Conservation (phyloP, 2,888 invertebrate genomes). For the Ptychoptera albimana region DNA sequence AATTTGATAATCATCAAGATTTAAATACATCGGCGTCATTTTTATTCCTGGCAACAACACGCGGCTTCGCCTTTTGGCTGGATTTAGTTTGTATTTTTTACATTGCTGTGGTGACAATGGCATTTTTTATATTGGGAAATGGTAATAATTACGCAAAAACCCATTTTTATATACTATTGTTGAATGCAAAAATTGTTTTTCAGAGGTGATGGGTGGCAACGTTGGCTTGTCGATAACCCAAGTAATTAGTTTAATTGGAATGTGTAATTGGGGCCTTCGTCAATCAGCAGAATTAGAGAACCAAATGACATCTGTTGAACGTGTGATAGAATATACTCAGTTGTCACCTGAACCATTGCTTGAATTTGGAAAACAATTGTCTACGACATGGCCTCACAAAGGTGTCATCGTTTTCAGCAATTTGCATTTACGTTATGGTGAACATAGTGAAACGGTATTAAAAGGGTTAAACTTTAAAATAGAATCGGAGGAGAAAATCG, state of each 20-base stretch:
- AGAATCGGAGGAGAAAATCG: constrained; percentile 32
- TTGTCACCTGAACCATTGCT: constrained; percentile 44
- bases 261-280: constrained; percentile 71
- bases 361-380: constrained; percentile 30
- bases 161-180: no score
- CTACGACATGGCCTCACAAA: constrained; percentile 47
- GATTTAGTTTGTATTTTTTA: constrained; percentile 53
- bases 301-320: constrained; percentile 70
- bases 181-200: no score
- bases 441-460: constrained; percentile 54
- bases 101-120: constrained; percentile 45
- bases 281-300: constrained; percentile 74
- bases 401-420: constrained; percentile 51
- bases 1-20: constrained; percentile 41
- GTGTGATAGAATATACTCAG: constrained; percentile 64
- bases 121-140: constrained; percentile 38
- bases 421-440: constrained; percentile 52
- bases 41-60: constrained; percentile 46
- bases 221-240: constrained; percentile 59
- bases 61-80: constrained; percentile 58
- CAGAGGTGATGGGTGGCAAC: constrained; percentile 34
- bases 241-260: constrained; percentile 50
- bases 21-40: constrained; percentile 56
- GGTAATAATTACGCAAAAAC: no score
- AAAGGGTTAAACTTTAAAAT: constrained; percentile 51